These are phyloP conservation scores for Charadrius vociferus DNA, from an alignment of 2,113 vertebrate genomes.

Conservation along the genomic window DNA sequence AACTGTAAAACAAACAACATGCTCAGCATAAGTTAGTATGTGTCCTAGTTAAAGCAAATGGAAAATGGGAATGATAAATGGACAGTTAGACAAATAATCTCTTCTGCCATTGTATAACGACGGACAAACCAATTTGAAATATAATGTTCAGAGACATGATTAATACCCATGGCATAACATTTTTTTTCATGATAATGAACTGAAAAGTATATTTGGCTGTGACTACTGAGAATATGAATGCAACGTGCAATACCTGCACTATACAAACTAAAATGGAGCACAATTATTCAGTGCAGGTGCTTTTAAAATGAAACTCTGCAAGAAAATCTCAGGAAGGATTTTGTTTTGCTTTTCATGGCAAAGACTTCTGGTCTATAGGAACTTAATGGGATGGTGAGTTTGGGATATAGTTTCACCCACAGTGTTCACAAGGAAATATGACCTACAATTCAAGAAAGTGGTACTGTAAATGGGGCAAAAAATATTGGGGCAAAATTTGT, in stretches of 20 bases:
- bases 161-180: not conserved
- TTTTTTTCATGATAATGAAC: not conserved
- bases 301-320: not conserved
- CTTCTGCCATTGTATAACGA: not conserved
- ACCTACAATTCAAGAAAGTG: not conserved
- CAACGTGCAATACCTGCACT: not conserved
- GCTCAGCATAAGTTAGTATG: not conserved
- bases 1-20: constrained; percentile 30
- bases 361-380: not conserved
- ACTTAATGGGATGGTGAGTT: not conserved
- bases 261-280: not conserved
- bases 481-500: not conserved
- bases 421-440: not conserved
- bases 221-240: not conserved
- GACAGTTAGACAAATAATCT: not conserved
- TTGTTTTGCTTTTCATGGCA: not conserved
- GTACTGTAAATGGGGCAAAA: not conserved
- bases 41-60: not conserved
- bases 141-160: not conserved
- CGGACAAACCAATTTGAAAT: not conserved
- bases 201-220: not conserved
- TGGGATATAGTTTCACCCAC: not conserved
- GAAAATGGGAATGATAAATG: constrained; percentile 27
- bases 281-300: not conserved
- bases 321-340: not conserved